These are phyloP conservation scores for Silurus lanzhouensis DNA, from an alignment of 2,797 vertebrate genomes.

Conservation along the genomic window DNA sequence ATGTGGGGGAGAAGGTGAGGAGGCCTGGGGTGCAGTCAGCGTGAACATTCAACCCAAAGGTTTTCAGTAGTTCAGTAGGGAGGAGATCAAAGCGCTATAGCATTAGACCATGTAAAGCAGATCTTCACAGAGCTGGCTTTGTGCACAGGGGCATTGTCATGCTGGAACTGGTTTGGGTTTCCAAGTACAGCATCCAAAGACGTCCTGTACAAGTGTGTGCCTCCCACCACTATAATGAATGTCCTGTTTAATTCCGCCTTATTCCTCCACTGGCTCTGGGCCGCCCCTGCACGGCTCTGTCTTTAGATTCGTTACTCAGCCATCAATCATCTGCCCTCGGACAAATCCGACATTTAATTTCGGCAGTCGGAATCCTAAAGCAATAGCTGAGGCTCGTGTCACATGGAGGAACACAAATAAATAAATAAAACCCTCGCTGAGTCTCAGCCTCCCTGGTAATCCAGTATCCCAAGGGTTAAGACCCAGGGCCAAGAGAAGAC, in stretches of 20 bases:
- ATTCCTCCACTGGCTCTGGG: neutral
- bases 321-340: conserved; percentile 57
- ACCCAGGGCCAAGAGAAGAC: neutral
- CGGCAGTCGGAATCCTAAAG: conserved; percentile 56
- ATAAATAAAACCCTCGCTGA: neutral
- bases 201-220: no score
- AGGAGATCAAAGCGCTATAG: no score
- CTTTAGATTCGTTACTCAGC: conserved; percentile 44
- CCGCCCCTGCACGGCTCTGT: conserved; percentile 21
- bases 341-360: conserved; percentile 73
- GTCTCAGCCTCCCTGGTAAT: conserved; percentile 37
- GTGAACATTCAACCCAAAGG: no score
- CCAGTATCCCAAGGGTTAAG: conserved; percentile 22
- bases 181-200: no score
- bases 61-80: no score
- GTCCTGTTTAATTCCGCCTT: neutral
- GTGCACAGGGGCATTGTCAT: no score
- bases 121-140: no score
- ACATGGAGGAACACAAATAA: conserved; percentile 21
- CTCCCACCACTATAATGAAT: neutral
- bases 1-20: no score
- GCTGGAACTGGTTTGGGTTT: no score
- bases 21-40: no score
- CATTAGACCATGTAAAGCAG: no score
- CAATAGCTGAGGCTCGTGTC: conserved; percentile 52